Base-by-base conservation (phyloP, 92 coral and sea anemone species). In the Epizoanthus rinbou region DNA sequence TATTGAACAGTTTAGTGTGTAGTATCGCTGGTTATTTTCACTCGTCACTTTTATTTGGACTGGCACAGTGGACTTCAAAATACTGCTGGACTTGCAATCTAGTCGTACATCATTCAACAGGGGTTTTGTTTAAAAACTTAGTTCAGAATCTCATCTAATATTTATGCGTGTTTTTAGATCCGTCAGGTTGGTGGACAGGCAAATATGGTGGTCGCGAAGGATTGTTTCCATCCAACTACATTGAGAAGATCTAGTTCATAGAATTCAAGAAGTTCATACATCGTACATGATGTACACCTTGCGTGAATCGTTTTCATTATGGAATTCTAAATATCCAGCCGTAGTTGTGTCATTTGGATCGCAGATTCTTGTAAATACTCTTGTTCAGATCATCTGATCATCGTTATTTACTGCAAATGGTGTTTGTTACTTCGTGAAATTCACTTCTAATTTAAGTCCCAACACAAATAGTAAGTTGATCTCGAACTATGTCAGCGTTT, bases 171-270 rank as follows among this genome's bases (percentile, higher is more conserved):
- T 47, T 85, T 79, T 59, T 89, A 97, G 99, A 94, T 75, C 90
- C 95, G 43, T 91, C 99, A 0, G 99, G 99, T 21, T 97, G 99
- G 99, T 97, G 99, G 99, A 97, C 98, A 15, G 99, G 99, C 22
- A 89, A 76, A 73, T 90, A 94, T 10, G 85, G 89, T 28, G 99
- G 99, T 45, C 95, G 90, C 62, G 99, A 97, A 85, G 99, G 99
- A 65, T 91, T 97, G 47, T 97, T 97, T 70, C 99, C 99, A 11
- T 91, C 92, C 72, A 97, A 97, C 85, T 97, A 97, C 88, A 95
- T 97, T 50, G 99, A 97, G 75, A 97, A 94, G 87, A 85, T 97
- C 23, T 97, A 75, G 66, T 54, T 60, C 37, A 23, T 31, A 8
- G 47, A 17, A 60, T 0, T 73, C 57, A 83, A 5, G 8, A 22